phyloP scores from a whole-genome alignment of 2,888 invertebrate genomes.

The Coecobrya sp. region DNA sequence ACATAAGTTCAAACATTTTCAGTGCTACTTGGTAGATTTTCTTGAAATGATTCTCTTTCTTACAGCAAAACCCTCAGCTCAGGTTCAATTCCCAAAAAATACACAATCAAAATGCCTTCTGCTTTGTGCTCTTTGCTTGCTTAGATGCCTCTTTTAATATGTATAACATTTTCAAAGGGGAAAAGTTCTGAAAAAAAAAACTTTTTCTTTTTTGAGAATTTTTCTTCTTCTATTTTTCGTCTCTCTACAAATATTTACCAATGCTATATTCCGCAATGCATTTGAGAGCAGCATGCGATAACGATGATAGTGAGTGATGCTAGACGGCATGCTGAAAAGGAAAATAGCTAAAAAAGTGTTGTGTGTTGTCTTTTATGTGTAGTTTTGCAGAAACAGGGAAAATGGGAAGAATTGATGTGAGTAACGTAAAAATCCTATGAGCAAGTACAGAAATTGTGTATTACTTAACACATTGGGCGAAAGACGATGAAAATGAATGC shows the following conservation, averaged over 20 bases:
- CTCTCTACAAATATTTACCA: neutral
- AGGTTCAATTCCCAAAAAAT: neutral
- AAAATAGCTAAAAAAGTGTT: too few species aligned
- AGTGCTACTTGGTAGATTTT: neutral
- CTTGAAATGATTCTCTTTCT: neutral
- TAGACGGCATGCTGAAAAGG: too few species aligned
- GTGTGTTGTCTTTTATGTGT: neutral
- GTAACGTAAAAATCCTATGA: conserved; percentile 58
- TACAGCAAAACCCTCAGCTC: neutral
- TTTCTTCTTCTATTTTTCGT: conserved; percentile 19
- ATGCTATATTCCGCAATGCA: conserved; percentile 14
- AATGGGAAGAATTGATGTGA: conserved; percentile 47
- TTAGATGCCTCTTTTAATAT: neutral
- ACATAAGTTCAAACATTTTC: conserved; percentile 2
- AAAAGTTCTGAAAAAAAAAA: neutral
- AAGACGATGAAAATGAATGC: neutral
- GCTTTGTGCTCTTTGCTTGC: neutral
- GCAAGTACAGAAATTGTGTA: neutral
- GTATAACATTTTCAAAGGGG: conserved; percentile 20
- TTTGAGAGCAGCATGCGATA: conserved; percentile 16
- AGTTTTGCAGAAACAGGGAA: neutral
- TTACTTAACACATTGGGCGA: too few species aligned
- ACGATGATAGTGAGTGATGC: neutral
- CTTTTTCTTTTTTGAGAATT: conserved; percentile 28
- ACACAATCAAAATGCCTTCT: conserved; percentile 7